phyloP scores from a whole-genome alignment of 2,797 vertebrate species.

The Mergus octosetaceus region DNA sequence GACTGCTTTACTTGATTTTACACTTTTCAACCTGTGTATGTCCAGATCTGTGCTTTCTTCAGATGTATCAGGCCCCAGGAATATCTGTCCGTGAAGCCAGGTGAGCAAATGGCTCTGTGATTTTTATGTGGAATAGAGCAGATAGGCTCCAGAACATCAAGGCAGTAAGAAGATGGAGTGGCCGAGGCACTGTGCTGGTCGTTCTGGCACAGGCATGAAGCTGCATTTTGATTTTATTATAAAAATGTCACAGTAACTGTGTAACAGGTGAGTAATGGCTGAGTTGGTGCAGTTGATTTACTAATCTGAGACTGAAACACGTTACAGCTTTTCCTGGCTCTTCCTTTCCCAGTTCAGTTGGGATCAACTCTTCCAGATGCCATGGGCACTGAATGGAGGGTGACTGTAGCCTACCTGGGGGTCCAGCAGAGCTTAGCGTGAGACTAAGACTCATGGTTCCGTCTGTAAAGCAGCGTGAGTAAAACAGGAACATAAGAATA shows the following conservation, averaged over 20 bases:
- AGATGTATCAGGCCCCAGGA: neutral
- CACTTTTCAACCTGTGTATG: neutral
- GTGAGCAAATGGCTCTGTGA: neutral
- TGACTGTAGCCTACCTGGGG: neutral
- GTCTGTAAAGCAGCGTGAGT: neutral
- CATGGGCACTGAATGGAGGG: accelerated
- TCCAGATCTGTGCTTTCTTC: neutral
- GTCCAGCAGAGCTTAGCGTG: neutral
- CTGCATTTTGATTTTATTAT: neutral
- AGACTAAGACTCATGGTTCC: neutral
- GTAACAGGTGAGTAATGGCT: neutral
- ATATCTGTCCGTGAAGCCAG: neutral
- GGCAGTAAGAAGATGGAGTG: neutral
- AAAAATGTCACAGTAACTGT: neutral
- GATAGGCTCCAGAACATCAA: neutral
- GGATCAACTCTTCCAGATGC: neutral
- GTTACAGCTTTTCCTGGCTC: neutral
- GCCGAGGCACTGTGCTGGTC: neutral
- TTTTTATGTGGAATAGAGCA: neutral
- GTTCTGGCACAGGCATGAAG: neutral
- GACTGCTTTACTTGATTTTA: neutral
- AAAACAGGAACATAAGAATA: neutral
- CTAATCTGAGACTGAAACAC: neutral
- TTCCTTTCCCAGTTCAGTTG: neutral
- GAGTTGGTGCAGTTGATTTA: neutral